Base-by-base conservation (phyloP, 1,140 invertebrate genomes). In the Brachionus rotundiformis region DNA sequence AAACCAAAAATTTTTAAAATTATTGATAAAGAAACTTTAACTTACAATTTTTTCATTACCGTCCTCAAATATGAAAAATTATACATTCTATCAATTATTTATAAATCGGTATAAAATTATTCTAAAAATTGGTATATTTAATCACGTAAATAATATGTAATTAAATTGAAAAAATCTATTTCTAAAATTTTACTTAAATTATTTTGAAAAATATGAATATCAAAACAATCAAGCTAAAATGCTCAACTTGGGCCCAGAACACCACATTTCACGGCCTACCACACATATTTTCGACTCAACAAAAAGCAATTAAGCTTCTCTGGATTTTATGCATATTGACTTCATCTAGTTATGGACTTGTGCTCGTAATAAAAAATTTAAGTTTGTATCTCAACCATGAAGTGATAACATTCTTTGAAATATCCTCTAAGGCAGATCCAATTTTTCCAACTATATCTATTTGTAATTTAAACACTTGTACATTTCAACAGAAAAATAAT, bases 251-350 rank as follows among this genome's bases (percentile, higher is more conserved):
- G 75, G 75, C 16, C 10, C 19, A 44, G 19, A 77, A 77, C 2
- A 47, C 75, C 3, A 77, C 75, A 33, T 77, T 77, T 29, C 75
- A 77, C 36, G 75, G 39, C 0, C 7, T 77, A 54, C 75, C 75
- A 33, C 41, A 77, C 11, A 77, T 77, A 54, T 29, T 59, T 19
- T 23, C 39, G 0, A 31, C 75, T 27, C n/a, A 77, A 27, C 29
- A 59, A 13, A 3, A n/a, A 7, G 2, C 41, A 36, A 36, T 27
- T n/a, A 27, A 77, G 49, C 5, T 77, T 1, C 10, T 77, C 2
- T 77, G 49, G 44, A 77, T 33, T n/a, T 11, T 47, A 7, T 77
- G 75, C 25, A 41, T 77, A 19, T 8, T 77, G 13, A 13, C 27
- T 33, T 49, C 39, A 5, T 49, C 75, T n/a, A 10, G n/a, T 19